Evolutionary conservation across 2,797 vertebrate species (phyloP).

Genomic region (Nasua narica): DNA sequence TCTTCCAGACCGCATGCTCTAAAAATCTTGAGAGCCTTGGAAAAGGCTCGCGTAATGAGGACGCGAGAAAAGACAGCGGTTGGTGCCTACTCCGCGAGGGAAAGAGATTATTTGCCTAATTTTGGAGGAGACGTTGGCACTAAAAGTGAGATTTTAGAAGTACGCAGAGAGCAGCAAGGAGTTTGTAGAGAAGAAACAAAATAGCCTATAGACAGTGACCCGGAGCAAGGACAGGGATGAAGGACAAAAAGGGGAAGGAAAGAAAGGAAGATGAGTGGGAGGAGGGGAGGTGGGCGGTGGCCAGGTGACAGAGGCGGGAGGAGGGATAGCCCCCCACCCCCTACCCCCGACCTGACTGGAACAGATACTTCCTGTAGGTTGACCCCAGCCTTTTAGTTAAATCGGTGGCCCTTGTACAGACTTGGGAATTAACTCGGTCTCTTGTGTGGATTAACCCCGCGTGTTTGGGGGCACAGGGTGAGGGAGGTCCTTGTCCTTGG

Average conservation of each 20-base stretch:
- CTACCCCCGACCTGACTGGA: background rate
- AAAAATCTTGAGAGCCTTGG: background rate
- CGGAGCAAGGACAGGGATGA: background rate
- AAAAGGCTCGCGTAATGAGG: background rate
- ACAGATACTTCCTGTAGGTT: rapidly evolving
- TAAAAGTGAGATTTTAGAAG: background rate
- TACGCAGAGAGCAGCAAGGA: background rate
- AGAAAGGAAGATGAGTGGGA: background rate
- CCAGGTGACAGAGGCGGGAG: rapidly evolving
- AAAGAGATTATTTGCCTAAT: background rate
- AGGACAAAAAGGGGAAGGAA: background rate
- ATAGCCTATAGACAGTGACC: too few species aligned
- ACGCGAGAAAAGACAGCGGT: background rate
- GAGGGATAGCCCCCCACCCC: rapidly evolving
- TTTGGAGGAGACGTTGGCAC: background rate
- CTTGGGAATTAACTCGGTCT: too few species aligned
- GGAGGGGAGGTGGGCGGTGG: background rate
- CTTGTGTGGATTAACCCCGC: rapidly evolving
- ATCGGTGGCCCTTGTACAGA: rapidly evolving
- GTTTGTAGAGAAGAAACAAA: background rate
- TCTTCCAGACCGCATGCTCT: background rate
- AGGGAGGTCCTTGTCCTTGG: rapidly evolving
- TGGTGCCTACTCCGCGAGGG: background rate
- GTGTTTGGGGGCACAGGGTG: rapidly evolving
- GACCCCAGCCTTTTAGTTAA: background rate